Base-by-base conservation (phyloP, 2,797 vertebrate genomes). In the Choloepus didactylus region DNA sequence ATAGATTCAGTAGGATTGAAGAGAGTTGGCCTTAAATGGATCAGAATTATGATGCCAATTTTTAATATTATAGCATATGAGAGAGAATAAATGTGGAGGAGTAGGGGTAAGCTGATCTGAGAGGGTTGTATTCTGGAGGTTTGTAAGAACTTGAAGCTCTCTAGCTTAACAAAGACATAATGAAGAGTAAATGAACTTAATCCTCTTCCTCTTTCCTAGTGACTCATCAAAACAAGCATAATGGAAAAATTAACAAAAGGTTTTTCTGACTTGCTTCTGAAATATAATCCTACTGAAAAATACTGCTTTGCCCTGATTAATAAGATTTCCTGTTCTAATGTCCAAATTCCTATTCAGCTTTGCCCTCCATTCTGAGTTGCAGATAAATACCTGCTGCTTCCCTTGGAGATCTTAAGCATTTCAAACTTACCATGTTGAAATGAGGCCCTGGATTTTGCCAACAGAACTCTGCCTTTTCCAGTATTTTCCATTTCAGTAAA, bases 201-300 rank as follows among this genome's bases (percentile, higher is more conserved):
- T 18, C 5, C 10, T 9, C 87, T 94, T 97, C 95, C 85, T 85
- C 88, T 97, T 96, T 90, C 9, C 54, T 1, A 66, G 41, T 90
- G 92, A 97, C 27, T 95, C 72, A 60, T 38, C 76, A 83, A 87
- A 67, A 67, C 49, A 56, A 93, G 25, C 27, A 38, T 87, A 69
- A 75, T 35, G 46, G 59, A 90, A 84, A 97, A 95, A 80, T 23
- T 83, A 60, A 19, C 10, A 18, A 12, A 35, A 29, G 11, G 7
- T 38, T 89, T 96, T 89, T 72, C 27, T 60, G 79, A 73, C 21
- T 16, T 79, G 25, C 10, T 66, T 91, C 59, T 83, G 21, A 93
- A 93, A 87, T 81, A 46, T 29, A 84, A 44, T 81, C 5, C 31
- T 83, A 15, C 25, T 79, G 59, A 93, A 94, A 91, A 44, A 59